phyloP scores from a whole-genome alignment of 2,113 vertebrate genomes.

The Paramisgurnus dabryanus region DNA sequence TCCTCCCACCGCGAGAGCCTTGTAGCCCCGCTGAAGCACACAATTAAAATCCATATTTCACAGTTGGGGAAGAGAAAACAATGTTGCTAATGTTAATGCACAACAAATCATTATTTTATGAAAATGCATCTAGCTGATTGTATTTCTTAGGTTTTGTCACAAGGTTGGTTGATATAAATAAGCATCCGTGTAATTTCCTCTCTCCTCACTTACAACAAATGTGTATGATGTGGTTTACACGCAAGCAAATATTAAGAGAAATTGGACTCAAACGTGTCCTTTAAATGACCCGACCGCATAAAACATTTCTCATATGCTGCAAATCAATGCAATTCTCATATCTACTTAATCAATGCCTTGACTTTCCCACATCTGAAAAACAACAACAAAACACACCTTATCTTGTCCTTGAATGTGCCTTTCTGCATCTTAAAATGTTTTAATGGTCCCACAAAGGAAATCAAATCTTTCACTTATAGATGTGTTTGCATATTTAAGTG shows the following conservation, averaged over 20 bases:
- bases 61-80: conserved; percentile 7
- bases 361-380: conserved; percentile 15
- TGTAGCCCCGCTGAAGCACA: background rate
- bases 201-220: background rate
- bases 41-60: conserved; percentile 39
- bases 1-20: conserved; percentile 29
- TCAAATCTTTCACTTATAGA: too few species aligned
- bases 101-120: conserved; percentile 13
- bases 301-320: conserved; percentile 19
- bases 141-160: background rate
- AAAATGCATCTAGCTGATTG: background rate
- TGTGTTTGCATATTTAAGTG: too few species aligned
- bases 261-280: conserved; percentile 35
- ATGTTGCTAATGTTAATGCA: conserved; percentile 13
- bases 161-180: background rate
- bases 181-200: background rate
- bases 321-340: conserved; percentile 41
- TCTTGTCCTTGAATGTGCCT: too few species aligned
- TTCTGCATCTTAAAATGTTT: too few species aligned
- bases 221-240: conserved; percentile 33
- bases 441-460: too few species aligned
- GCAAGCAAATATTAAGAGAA: conserved; percentile 26
- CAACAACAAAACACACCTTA: background rate
- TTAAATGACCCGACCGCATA: conserved; percentile 32
- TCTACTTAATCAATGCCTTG: conserved; percentile 24